Conservation (phyloP, 2,797 vertebrate genomes). For the Pangasius larnaudii region DNA sequence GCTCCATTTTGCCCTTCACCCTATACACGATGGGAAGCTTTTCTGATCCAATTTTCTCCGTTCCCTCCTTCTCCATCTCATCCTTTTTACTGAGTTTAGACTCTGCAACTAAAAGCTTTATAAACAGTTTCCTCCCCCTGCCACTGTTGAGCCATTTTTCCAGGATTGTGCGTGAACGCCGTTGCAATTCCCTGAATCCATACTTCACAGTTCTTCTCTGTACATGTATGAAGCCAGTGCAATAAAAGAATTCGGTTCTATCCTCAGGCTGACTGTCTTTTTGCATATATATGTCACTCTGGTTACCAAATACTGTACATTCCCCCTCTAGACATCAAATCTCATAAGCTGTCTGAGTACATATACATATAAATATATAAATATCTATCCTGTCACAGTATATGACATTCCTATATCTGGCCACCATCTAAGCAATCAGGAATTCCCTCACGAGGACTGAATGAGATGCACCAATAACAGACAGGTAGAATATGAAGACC, state of each 20-base stretch:
- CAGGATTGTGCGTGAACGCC: conserved; percentile 74
- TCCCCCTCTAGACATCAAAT: conserved; percentile 74
- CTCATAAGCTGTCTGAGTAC: conserved; percentile 70
- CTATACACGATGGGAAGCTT: conserved; percentile 57
- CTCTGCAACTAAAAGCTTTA: conserved; percentile 78
- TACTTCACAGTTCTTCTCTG: conserved; percentile 69
- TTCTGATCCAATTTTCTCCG: conserved; percentile 62
- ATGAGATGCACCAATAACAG: conserved; percentile 56
- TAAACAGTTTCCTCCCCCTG: conserved; percentile 79
- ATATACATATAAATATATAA: conserved; percentile 66
- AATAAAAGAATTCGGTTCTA: conserved; percentile 73
- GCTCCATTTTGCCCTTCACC: conserved; percentile 66
- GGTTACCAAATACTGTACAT: conserved; percentile 63
- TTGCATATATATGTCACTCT: conserved; percentile 71
- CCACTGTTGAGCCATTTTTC: conserved; percentile 76
- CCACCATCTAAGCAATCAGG: conserved; percentile 76
- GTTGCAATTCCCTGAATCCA: conserved; percentile 81
- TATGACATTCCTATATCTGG: conserved; percentile 73
- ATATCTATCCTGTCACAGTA: conserved; percentile 76
- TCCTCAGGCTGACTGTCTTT: conserved; percentile 77
- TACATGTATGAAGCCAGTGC: conserved; percentile 68
- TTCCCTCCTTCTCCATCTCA: conserved; percentile 49
- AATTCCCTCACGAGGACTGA: conserved; percentile 68
- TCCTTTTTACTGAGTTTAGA: conserved; percentile 71
- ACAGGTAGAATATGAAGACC: conserved; percentile 49